A percentile compares a stretch with the other conserved stretches of the same genome.
Conservation (phyloP, 1,140 invertebrate genomes). For the Apolygus lucorum region DNA sequence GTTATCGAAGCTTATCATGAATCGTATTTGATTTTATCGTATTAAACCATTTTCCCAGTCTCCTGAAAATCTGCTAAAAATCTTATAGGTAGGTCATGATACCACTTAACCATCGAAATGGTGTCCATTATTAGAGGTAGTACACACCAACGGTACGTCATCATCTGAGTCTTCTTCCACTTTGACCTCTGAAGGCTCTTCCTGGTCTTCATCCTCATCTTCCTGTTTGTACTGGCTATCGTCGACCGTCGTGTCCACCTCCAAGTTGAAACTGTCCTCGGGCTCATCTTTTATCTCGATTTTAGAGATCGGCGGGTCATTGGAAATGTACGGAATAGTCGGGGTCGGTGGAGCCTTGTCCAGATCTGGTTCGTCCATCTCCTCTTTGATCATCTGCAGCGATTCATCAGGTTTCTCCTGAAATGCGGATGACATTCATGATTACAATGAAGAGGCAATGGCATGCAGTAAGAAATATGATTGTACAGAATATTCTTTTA, state of each 20-base stretch:
- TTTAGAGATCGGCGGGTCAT: slow-evolving; percentile 2
- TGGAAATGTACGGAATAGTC: slow-evolving; percentile 9
- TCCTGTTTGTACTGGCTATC: slow-evolving; percentile 21
- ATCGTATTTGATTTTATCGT: too few species aligned
- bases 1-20: too few species aligned
- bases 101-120: too few species aligned
- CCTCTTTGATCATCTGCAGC: slow-evolving; percentile 1
- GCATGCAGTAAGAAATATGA: background rate
- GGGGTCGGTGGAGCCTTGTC: background rate
- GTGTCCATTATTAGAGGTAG: too few species aligned
- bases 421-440: too few species aligned
- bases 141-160: slow-evolving; percentile 64
- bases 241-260: slow-evolving; percentile 12
- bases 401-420: slow-evolving; percentile 5
- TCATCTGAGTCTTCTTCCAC: slow-evolving; percentile 46
- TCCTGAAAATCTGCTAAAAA: too few species aligned
- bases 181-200: slow-evolving; percentile 34
- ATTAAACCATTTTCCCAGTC: too few species aligned
- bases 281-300: slow-evolving; percentile 36
- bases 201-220: slow-evolving; percentile 13
- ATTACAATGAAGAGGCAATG: background rate
- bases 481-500: background rate
- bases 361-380: slow-evolving; percentile 3
- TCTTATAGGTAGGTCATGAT: too few species aligned
- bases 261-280: slow-evolving; percentile 35